These are phyloP conservation scores for Mayetiola destructor DNA, from an alignment of 2,888 invertebrate genomes.

Conservation along the genomic window DNA sequence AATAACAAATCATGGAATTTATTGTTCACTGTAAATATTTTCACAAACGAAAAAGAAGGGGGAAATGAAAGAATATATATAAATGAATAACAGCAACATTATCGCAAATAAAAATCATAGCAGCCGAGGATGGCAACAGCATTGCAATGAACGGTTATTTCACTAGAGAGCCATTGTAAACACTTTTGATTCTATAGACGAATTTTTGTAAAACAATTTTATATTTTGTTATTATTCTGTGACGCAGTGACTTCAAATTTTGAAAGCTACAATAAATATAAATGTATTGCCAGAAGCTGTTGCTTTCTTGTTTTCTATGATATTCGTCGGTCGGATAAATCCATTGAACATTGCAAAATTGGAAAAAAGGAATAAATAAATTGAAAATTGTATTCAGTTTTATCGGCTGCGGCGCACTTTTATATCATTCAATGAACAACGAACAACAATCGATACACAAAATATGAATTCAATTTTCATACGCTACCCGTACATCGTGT, in stretches of 20 bases:
- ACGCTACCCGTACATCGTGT: too few species aligned
- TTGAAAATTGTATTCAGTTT: too few species aligned
- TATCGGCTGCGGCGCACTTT: too few species aligned
- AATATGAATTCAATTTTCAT: constrained; percentile 12
- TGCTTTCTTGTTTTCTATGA: background rate
- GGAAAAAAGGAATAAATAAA: too few species aligned
- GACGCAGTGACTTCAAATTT: background rate
- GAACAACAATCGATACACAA: constrained; percentile 8
- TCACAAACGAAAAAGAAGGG: background rate
- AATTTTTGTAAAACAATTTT: too few species aligned
- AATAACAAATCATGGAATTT: constrained; percentile 10
- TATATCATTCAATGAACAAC: too few species aligned
- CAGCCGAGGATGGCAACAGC: background rate
- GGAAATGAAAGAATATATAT: background rate
- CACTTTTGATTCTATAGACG: background rate
- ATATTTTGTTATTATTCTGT: too few species aligned
- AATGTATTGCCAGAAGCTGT: background rate
- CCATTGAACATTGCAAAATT: too few species aligned
- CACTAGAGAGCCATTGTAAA: constrained; percentile 9
- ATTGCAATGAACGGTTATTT: background rate
- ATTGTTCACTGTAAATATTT: too few species aligned
- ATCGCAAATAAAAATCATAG: constrained; percentile 1
- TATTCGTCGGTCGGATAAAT: too few species aligned
- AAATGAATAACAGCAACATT: background rate
- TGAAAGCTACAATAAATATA: background rate